Conservation (phyloP, 2,113 vertebrate genomes). For the Osmerus mordax region DNA sequence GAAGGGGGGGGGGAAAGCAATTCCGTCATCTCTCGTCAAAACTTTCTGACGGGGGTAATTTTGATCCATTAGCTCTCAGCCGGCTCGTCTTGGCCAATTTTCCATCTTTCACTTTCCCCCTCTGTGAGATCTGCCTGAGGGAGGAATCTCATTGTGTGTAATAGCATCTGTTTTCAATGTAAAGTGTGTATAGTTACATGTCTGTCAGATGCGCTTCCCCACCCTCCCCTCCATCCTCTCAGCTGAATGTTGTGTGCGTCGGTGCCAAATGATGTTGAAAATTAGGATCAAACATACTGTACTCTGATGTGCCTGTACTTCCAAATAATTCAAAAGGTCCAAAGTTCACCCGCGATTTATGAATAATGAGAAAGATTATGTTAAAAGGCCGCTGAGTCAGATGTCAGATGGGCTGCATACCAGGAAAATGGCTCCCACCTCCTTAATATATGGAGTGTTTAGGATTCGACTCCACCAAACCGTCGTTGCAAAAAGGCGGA, state of each 20-base stretch:
- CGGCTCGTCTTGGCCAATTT: constrained; percentile 68
- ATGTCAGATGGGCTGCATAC: no score
- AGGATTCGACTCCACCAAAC: no score
- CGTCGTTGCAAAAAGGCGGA: no score
- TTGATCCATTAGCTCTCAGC: constrained; percentile 76
- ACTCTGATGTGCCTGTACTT: neutral
- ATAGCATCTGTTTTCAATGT: constrained; percentile 65
- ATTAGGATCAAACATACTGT: constrained; percentile 51
- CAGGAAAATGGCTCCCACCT: no score
- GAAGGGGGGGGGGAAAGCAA: constrained; percentile 59
- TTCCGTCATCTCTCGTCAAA: constrained; percentile 74
- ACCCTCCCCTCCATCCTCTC: constrained; percentile 30
- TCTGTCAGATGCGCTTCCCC: constrained; percentile 39
- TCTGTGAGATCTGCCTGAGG: constrained; percentile 52
- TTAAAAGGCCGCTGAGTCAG: no score
- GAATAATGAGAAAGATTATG: no score
- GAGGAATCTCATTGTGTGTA: constrained; percentile 60
- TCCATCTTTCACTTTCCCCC: constrained; percentile 61
- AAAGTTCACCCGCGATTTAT: no score
- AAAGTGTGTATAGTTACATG: constrained; percentile 53
- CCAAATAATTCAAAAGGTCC: neutral
- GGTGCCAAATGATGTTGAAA: constrained; percentile 57
- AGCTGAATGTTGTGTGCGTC: constrained; percentile 58
- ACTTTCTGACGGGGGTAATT: constrained; percentile 77
- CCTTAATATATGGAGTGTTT: no score